These are phyloP conservation scores for Geotrypetes seraphini DNA, from an alignment of 2,797 vertebrate species.

Conservation along the genomic window DNA sequence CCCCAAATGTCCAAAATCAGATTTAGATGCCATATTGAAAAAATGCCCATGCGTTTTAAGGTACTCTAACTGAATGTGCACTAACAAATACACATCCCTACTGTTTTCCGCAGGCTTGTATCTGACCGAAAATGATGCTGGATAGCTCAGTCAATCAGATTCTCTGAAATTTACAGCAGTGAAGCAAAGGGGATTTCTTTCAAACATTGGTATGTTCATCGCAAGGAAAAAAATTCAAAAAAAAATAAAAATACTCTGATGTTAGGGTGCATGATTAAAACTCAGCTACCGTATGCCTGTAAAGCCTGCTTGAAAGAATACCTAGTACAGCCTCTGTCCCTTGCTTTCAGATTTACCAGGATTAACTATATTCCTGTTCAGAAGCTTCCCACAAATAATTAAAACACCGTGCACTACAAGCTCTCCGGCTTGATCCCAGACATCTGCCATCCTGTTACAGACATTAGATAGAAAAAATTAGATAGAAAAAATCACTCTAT, in stretches of 20 bases:
- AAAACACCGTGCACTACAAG: constrained; percentile 40
- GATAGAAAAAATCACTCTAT: no score
- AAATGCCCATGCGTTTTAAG: no score
- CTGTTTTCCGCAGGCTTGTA: no score
- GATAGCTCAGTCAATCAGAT: no score
- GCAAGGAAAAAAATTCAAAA: constrained; percentile 8
- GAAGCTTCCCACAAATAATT: constrained; percentile 63
- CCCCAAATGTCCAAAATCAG: no score
- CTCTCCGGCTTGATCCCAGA: constrained; percentile 56
- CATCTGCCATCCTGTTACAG: constrained; percentile 44
- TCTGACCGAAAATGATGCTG: no score
- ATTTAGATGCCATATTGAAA: no score
- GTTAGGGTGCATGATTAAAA: constrained; percentile 15
- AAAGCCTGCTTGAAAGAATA: background rate
- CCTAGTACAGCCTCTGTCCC: background rate
- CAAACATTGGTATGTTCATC: constrained; percentile 8
- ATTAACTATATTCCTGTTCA: constrained; percentile 32
- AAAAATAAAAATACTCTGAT: constrained; percentile 6
- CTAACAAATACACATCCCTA: no score
- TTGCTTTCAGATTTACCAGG: constrained; percentile 46
- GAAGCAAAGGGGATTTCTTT: background rate
- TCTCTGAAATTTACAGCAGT: constrained; percentile 9
- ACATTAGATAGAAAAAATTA: no score
- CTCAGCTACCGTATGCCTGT: background rate
- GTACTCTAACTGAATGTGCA: no score